Evolutionary conservation across 2,113 vertebrate species (phyloP).

Genomic region (Microtus pennsylvanicus): DNA sequence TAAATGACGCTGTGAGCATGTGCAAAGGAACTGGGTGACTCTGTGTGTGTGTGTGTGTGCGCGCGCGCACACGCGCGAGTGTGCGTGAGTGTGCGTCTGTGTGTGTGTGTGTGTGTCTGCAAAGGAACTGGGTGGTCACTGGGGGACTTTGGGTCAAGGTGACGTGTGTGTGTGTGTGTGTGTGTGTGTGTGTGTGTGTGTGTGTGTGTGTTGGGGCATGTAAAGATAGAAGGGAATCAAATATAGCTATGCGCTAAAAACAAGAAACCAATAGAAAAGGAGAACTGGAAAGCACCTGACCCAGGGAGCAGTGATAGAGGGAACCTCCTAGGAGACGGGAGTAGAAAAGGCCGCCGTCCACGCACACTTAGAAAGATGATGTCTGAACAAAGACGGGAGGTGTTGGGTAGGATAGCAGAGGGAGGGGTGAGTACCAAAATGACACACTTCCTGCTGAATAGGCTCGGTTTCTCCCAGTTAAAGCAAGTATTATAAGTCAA

Average conservation of each 20-base stretch:
- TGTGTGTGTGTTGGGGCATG: not conserved
- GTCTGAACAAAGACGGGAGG: not conserved
- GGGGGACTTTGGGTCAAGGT: not conserved
- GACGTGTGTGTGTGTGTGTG: no score
- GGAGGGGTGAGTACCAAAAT: not conserved
- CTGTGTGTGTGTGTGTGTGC: no score
- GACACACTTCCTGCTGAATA: not conserved
- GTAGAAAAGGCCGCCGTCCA: not conserved
- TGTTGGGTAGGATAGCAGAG: not conserved
- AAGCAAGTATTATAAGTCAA: not conserved
- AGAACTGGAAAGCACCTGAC: not conserved
- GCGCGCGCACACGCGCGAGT: no score
- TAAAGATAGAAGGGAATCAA: not conserved
- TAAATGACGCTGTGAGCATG: not conserved
- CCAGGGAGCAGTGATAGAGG: not conserved
- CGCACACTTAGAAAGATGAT: accelerated
- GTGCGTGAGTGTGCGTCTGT: no score
- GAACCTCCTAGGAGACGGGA: not conserved
- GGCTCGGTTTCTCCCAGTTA: not conserved
- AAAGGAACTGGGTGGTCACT: not conserved
- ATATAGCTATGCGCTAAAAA: not conserved
- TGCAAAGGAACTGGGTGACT: not conserved
- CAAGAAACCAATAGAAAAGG: not conserved
- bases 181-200: no score
- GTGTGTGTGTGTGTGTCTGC: no score